phyloP scores from a whole-genome alignment of 2,888 invertebrate genomes.

The Dioctria rufipes region DNA sequence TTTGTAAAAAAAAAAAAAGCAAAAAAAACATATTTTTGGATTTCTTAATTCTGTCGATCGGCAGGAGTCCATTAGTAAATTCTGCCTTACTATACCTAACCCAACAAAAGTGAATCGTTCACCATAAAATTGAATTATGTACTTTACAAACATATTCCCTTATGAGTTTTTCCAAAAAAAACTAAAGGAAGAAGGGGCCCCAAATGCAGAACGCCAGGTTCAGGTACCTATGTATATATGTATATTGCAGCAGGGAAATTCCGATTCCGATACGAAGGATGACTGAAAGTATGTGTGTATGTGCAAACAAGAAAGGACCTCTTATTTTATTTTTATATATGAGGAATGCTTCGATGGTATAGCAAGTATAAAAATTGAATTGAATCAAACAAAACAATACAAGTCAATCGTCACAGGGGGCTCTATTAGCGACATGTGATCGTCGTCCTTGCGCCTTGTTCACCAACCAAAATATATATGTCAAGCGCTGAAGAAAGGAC shows the following conservation, averaged over 20 bases:
- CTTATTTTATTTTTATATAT: background rate
- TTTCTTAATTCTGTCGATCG: background rate
- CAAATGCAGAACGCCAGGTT: no score
- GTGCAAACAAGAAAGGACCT: no score
- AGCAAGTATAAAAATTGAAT: conserved; percentile 7
- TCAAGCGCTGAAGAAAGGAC: conserved; percentile 11
- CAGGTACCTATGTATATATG: no score
- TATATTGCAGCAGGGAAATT: no score
- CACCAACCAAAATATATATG: background rate
- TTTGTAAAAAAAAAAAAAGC: no score
- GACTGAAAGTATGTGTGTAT: no score
- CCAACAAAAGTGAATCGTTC: background rate
- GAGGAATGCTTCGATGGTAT: background rate
- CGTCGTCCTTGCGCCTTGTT: background rate
- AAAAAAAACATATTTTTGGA: background rate
- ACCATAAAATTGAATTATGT: background rate
- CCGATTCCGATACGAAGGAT: no score
- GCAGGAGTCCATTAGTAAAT: background rate
- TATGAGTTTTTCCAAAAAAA: background rate
- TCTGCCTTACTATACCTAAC: background rate
- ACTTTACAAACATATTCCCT: background rate
- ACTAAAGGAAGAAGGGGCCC: background rate
- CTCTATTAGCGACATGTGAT: conserved; percentile 6
- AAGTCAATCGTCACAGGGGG: conserved; percentile 12
- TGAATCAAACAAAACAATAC: background rate